Conservation (phyloP, 1,140 invertebrate species). For the Drosophila guanche region DNA sequence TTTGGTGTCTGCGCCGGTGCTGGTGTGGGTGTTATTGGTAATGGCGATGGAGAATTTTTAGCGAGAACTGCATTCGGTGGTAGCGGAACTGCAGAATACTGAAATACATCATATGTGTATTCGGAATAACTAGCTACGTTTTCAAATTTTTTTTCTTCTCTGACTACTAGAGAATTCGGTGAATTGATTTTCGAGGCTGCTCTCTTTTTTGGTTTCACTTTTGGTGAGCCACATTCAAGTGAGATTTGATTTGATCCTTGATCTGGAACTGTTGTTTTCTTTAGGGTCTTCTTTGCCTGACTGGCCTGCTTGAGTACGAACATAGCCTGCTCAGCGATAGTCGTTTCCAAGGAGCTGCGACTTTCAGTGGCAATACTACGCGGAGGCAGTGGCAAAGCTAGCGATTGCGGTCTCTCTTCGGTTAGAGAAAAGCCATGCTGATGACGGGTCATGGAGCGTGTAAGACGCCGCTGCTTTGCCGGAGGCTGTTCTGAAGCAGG, state of each 20-base stretch:
- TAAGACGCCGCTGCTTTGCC: constrained; percentile 53
- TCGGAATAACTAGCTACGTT: no score
- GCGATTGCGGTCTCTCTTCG: not conserved
- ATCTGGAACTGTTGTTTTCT: not conserved
- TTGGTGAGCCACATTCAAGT: no score
- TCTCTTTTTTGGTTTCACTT: no score
- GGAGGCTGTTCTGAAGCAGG: constrained; percentile 37
- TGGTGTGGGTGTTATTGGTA: not conserved
- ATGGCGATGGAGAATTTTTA: not conserved
- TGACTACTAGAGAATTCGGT: no score
- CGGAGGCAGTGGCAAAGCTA: not conserved
- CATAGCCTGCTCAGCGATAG: not conserved
- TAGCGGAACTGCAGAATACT: not conserved
- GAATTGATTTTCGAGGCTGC: no score
- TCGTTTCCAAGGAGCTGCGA: constrained; percentile 26
- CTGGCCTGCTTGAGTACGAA: not conserved
- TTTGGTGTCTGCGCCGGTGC: not conserved
- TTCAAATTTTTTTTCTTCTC: no score
- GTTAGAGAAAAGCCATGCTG: constrained; percentile 12
- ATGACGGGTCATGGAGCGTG: constrained; percentile 49
- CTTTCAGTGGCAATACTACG: constrained; percentile 13
- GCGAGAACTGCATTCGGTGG: not conserved
- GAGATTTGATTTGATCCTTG: no score
- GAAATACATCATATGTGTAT: no score
- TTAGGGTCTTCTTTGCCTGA: constrained; percentile 25